phyloP scores from a whole-genome alignment of 2,113 vertebrate species.

The Apodemus speciosus region DNA sequence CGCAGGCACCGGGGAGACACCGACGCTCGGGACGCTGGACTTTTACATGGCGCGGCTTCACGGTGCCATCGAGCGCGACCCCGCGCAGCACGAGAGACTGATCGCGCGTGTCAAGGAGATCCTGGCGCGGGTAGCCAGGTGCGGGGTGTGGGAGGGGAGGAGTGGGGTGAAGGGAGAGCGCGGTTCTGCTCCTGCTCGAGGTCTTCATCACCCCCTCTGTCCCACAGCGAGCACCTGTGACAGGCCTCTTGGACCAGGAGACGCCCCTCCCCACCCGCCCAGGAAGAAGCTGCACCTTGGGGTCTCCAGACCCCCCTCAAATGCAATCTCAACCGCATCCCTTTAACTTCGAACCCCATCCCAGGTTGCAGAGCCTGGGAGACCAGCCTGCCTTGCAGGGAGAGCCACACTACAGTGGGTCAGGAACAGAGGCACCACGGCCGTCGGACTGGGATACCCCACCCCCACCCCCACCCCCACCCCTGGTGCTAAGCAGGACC shows the following conservation, averaged over 20 bases:
- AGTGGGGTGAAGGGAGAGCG: neutral
- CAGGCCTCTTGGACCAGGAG: neutral
- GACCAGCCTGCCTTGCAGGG: neutral
- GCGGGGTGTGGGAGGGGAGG: neutral
- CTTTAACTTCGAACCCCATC: neutral
- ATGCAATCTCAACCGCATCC: neutral
- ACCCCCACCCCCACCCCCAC: neutral
- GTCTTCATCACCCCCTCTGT: neutral
- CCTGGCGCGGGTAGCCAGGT: conserved; percentile 96
- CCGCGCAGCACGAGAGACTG: conserved; percentile 92
- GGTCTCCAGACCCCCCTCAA: conserved; percentile 53
- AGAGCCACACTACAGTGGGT: neutral
- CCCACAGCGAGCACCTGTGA: conserved; percentile 76
- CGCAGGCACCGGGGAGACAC: conserved; percentile 94
- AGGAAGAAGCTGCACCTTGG: conserved; percentile 64
- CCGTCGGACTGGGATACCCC: too few relatives aligned
- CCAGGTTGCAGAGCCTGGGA: neutral
- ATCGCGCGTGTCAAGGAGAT: conserved; percentile 94
- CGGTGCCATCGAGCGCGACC: conserved; percentile 93
- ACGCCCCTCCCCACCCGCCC: neutral
- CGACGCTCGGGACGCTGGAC: conserved; percentile 94
- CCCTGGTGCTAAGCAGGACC: neutral
- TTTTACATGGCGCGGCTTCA: conserved; percentile 96
- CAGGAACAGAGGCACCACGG: neutral
- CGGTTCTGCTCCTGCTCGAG: neutral